Conservation (phyloP, 2,888 invertebrate species). For the Petrophora chlorosata region DNA sequence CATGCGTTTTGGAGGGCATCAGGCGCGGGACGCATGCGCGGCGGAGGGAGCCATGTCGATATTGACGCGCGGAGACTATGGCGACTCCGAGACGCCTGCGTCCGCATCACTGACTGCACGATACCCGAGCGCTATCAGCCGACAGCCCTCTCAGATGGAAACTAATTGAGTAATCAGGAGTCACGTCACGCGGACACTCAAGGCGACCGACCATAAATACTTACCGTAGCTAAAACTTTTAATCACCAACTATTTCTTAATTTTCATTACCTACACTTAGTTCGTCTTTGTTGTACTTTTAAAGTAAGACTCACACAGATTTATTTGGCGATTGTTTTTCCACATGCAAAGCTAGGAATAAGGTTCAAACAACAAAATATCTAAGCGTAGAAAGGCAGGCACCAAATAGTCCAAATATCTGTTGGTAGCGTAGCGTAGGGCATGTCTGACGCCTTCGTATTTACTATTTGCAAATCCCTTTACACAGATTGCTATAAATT, state of each 20-base stretch:
- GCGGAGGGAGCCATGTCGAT: conserved; percentile 41
- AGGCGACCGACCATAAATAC: conserved; percentile 36
- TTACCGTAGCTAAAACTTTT: conserved; percentile 3
- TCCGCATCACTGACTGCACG: conserved; percentile 44
- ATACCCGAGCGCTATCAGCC: conserved; percentile 43
- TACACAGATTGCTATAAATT: no score
- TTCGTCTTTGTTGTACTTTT: neutral
- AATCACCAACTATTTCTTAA: conserved; percentile 1
- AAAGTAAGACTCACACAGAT: neutral
- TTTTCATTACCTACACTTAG: no score
- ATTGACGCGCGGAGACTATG: conserved; percentile 54
- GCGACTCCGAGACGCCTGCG: conserved; percentile 62
- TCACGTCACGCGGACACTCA: conserved; percentile 43
- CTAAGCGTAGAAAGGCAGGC: no score
- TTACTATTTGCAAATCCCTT: no score
- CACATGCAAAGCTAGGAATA: no score
- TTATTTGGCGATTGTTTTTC: no score
- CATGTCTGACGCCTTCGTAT: no score
- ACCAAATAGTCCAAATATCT: no score
- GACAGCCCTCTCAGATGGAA: conserved; percentile 41
- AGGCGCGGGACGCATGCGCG: conserved; percentile 63
- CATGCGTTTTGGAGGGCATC: conserved; percentile 57
- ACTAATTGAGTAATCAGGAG: conserved; percentile 54
- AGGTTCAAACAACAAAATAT: no score
- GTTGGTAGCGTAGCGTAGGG: no score